Conservation (phyloP, 2,888 invertebrate species). For the Microctonus hyperodae region DNA sequence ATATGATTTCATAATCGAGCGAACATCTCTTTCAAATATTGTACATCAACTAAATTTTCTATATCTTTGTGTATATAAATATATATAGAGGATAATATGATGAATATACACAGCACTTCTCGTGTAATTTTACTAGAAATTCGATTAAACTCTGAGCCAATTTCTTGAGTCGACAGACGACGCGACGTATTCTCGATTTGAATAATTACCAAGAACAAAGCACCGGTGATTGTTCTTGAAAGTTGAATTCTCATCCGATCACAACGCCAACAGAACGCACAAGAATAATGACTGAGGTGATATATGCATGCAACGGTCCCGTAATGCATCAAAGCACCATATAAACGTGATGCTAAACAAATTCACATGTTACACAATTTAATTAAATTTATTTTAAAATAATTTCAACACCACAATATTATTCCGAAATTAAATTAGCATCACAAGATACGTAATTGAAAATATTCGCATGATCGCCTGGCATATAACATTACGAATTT, state of each 20-base stretch:
- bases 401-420: neutral
- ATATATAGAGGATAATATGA: constrained; percentile 15
- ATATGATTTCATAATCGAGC: neutral
- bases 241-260: constrained; percentile 42
- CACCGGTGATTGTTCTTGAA: constrained; percentile 46
- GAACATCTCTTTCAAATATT: constrained; percentile 15
- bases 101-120: constrained; percentile 34
- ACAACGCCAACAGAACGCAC: constrained; percentile 35
- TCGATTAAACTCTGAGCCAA: constrained; percentile 43
- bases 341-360: neutral
- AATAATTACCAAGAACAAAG: constrained; percentile 46
- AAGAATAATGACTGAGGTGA: constrained; percentile 33
- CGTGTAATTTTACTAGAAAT: constrained; percentile 41
- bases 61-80: constrained; percentile 1
- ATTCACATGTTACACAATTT: neutral
- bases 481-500: neutral
- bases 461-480: neutral
- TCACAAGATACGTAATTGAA: too few species aligned
- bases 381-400: neutral
- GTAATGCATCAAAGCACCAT: neutral
- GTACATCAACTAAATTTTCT: constrained; percentile 1
- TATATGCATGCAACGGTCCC: neutral
- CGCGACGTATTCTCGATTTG: constrained; percentile 42
- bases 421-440: neutral
- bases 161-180: constrained; percentile 40